Base-by-base conservation (phyloP, 2,113 vertebrate genomes). In the Pongo abelii region DNA sequence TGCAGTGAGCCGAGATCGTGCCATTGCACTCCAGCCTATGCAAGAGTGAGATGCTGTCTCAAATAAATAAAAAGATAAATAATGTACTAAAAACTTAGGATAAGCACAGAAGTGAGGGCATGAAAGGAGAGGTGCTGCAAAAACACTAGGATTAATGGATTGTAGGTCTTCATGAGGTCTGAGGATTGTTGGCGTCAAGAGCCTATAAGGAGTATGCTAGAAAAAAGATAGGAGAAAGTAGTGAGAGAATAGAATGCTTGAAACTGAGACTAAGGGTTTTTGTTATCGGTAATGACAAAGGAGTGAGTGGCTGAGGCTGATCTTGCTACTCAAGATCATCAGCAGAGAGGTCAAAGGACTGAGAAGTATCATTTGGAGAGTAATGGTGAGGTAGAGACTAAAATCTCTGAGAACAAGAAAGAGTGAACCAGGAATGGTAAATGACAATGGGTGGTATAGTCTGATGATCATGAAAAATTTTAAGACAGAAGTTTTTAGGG, bases 211-310 rank as follows among this genome's bases (percentile, higher is more conserved):
- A 86, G 14, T 78, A 89, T 84, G 14, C 52, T 30, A 74, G 77
- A 30, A 46, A 85, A 77, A 50, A 35, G n/a, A 14, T 9, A 89
- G 17, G 30, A 52, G 27, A 8, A 40, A 74, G 16, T 1, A 89
- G 38, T 81, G 38, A 74, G 27, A 81, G 35, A 89, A n/a, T 5
- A 91, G 16, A 25, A 74, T 18, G n/a, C 75, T 84, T 77, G 84
- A 93, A 88, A 75, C 2, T 32, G 89, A 97, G 43, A 96, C 27
- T 23, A 87, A 55, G 59, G n/a, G 59, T 70, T 81, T 93, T 35
- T 75, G 14, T 77, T 93, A 50, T 16, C 74, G 50, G 27, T 80
- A 90, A 70, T 72, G 16, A 74, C 52, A 72, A 96, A 91, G 22
- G 59, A 40, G 27, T 64, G 18, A 43, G 17, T 72, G 30, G 50